phyloP scores from a whole-genome alignment of 2,888 invertebrate genomes.

The Caenorhabditis afra region DNA sequence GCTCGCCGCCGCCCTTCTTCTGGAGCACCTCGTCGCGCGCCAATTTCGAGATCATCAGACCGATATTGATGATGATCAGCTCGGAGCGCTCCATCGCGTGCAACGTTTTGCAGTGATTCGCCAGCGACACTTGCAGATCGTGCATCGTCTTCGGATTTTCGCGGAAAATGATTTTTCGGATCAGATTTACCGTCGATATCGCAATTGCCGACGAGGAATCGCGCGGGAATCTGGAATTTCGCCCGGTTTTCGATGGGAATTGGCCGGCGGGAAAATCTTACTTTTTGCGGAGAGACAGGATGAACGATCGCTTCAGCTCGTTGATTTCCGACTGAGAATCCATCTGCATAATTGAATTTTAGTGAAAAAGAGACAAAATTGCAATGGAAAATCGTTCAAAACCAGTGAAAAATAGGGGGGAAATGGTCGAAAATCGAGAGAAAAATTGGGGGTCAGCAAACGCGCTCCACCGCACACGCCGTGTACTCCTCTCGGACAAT shows the following conservation, averaged over 20 bases:
- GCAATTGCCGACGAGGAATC: slow-evolving; percentile 58
- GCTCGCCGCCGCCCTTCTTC: slow-evolving; percentile 52
- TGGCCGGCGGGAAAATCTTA: slow-evolving; percentile 10
- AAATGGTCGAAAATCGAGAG: not conserved
- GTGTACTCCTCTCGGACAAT: slow-evolving; percentile 18
- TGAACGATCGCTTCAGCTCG: slow-evolving; percentile 32
- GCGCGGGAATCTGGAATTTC: slow-evolving; percentile 42
- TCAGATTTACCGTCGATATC: slow-evolving; percentile 53
- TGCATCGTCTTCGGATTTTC: slow-evolving; percentile 64
- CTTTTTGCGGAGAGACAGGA: slow-evolving; percentile 38
- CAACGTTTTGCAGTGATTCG: slow-evolving; percentile 61
- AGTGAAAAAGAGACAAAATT: no score
- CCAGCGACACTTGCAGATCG: slow-evolving; percentile 49
- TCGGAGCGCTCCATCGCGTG: slow-evolving; percentile 49
- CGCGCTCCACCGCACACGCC: slow-evolving; percentile 18
- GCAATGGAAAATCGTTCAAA: slow-evolving; percentile 16
- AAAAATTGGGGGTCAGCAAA: slow-evolving; percentile 10
- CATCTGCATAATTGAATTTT: no score
- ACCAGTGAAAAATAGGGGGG: not conserved
- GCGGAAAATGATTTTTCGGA: slow-evolving; percentile 60
- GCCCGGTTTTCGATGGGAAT: not conserved
- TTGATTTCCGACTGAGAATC: slow-evolving; percentile 37
- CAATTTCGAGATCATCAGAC: slow-evolving; percentile 68
- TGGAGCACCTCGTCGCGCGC: slow-evolving; percentile 69
- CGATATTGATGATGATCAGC: slow-evolving; percentile 71